Base-by-base conservation (phyloP, 2,888 invertebrate genomes). In the Hirudinaria manillensis region DNA sequence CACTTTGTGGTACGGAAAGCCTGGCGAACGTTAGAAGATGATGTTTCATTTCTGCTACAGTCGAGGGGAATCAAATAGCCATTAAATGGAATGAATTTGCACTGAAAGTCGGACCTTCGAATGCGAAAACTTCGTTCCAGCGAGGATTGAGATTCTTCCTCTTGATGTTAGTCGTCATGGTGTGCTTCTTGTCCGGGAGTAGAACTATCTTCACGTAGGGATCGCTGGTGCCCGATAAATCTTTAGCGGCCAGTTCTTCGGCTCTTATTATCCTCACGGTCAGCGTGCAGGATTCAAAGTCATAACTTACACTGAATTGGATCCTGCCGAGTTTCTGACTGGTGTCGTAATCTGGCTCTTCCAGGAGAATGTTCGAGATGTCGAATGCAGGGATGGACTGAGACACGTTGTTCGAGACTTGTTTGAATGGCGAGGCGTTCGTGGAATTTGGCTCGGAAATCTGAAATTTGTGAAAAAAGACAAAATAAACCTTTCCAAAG, bases 31-130 rank as follows among this genome's bases (percentile, higher is more conserved):
- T 34, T 4, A 55, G 19, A 0, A 53, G 6, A 10, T 1, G 2
- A 21, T 66, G 21, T 21, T 53, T 53, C 53, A 19, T 21, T 53
- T 53, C 21, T 53, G 16, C 16, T 53, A 53, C 16, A 53, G 21
- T 16, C 21, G 53, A 21, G 53, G 16, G 16, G 24, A 16, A 65
- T 65, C 10, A 24, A 65, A 65, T 24, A 65, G 24, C 21, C 53
- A 16, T 27, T 4, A 29, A 61, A 61, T 61, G 24, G n/a, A 10
- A 61, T 10, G 2, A 61, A 21, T 6, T 1, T 19, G n/a, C 24
- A 61, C n/a, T 61, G 3, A 4, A 61, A 61, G 19, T 19, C n/a
- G n/a, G 61, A 61, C 87, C 93, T 84, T 85, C 84, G 81, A 84
- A 85, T 36, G 83, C 81, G 79, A 85, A 85, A 71, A 83, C 82